A percentile compares a stretch with the other conserved stretches of the same genome.
Conservation (phyloP, 2,797 vertebrate genomes). For the Pseudochromis fuscus region DNA sequence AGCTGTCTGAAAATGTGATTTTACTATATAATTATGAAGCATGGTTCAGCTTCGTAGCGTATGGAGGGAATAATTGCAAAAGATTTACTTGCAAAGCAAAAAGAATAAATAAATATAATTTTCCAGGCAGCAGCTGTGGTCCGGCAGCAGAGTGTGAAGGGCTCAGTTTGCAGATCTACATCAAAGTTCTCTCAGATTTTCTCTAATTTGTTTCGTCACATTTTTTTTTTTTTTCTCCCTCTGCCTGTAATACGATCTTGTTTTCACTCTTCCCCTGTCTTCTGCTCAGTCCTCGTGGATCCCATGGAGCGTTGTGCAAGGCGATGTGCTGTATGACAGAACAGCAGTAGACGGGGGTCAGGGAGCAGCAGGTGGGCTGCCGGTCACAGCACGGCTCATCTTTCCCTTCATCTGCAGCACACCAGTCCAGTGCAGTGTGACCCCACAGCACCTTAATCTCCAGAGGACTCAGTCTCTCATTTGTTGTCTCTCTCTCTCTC, state of each 20-base stretch:
- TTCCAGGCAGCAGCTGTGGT: conserved; percentile 18
- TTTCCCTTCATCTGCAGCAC: conserved; percentile 57
- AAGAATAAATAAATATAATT: neutral
- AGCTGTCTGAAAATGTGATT: conserved; percentile 15
- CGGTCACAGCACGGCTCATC: conserved; percentile 54
- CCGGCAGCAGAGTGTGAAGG: conserved; percentile 13
- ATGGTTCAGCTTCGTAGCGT: conserved; percentile 1
- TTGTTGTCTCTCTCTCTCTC: conserved; percentile 19
- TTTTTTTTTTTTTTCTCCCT: conserved; percentile 15
- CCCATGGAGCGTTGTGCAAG: conserved; percentile 51
- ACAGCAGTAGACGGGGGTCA: conserved; percentile 47
- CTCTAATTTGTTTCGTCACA: conserved; percentile 23
- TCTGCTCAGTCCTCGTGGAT: conserved; percentile 37
- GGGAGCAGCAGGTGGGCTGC: conserved; percentile 70
- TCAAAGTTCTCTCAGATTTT: conserved; percentile 21
- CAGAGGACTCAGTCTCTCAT: conserved; percentile 1
- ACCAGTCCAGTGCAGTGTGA: conserved; percentile 33
- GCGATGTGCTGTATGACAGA: conserved; percentile 47
- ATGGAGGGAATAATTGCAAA: neutral
- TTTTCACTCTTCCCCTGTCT: conserved; percentile 11
- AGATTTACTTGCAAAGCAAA: neutral
- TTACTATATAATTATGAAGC: conserved; percentile 13
- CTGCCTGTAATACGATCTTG: conserved; percentile 20
- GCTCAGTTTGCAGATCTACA: neutral
- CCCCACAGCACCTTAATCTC: conserved; percentile 34